Percentiles rank a stretch among this genome's conserved stretches.
Evolutionary conservation across 2,113 vertebrate genomes (phyloP).

Genomic region (Corydoras maculifer): DNA sequence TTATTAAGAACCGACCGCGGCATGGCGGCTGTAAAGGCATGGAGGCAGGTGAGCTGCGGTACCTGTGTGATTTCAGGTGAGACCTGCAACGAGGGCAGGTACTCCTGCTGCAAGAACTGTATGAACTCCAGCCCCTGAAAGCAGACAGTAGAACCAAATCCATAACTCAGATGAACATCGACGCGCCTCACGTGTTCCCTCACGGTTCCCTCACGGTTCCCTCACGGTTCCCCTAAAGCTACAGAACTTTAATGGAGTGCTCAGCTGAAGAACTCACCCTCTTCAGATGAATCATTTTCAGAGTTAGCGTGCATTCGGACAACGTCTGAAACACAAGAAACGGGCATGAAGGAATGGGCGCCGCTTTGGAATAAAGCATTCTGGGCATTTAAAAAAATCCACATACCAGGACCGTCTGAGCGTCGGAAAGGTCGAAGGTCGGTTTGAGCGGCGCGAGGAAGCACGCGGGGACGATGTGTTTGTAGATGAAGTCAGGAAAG

Average conservation of each 20-base stretch:
- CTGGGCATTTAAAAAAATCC: too few species aligned
- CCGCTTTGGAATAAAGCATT: too few species aligned
- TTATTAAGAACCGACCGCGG: background rate
- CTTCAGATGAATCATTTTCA: constrained; percentile 96
- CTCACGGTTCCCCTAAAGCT: too few species aligned
- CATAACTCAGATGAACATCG: background rate
- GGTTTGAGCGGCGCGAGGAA: constrained; percentile 94
- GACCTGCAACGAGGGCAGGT: constrained; percentile 88
- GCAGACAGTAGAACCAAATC: constrained; percentile 29
- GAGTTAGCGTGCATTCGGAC: constrained; percentile 86
- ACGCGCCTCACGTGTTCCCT: too few species aligned
- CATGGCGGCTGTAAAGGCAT: background rate
- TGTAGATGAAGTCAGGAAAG: constrained; percentile 96
- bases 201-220: too few species aligned
- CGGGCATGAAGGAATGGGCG: background rate
- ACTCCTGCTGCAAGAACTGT: constrained; percentile 93
- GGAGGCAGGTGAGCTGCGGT: background rate
- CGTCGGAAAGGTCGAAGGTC: constrained; percentile 92
- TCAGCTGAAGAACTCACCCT: constrained; percentile 66
- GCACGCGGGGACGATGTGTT: constrained; percentile 93
- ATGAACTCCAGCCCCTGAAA: constrained; percentile 87
- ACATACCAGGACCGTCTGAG: constrained; percentile 88
- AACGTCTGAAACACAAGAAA: constrained; percentile 70
- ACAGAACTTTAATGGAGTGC: too few species aligned
- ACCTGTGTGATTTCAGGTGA: constrained; percentile 94